Evolutionary conservation across 2,888 invertebrate genomes (phyloP).

Genomic region (Meganola albula): DNA sequence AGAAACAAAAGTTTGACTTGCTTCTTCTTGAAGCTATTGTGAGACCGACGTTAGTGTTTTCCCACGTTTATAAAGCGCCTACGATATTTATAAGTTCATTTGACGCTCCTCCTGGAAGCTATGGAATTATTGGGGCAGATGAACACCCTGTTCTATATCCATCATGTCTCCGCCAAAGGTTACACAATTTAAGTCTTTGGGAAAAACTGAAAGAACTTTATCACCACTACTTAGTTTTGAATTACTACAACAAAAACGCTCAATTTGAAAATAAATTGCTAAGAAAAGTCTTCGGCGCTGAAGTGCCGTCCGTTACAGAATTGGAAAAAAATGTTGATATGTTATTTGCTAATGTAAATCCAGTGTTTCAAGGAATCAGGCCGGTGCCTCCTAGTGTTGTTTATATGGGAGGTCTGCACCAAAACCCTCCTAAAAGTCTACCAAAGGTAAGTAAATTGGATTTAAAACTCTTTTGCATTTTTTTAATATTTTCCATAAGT

Average conservation of each 20-base stretch:
- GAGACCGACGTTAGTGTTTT: slow-evolving; percentile 21
- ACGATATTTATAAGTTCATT: slow-evolving; percentile 41
- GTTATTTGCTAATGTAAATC: slow-evolving; percentile 34
- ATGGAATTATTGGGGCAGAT: slow-evolving; percentile 31
- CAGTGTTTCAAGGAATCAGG: slow-evolving; percentile 33
- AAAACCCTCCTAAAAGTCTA: slow-evolving; percentile 24
- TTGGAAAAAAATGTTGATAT: slow-evolving; percentile 33
- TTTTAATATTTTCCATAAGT: too few species aligned
- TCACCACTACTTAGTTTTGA: slow-evolving; percentile 12
- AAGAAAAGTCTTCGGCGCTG: slow-evolving; percentile 21
- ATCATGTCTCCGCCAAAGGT: slow-evolving; percentile 15
- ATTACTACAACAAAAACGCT: background rate
- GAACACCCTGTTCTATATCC: slow-evolving; percentile 38
- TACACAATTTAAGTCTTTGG: slow-evolving; percentile 31
- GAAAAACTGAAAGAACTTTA: slow-evolving; percentile 32
- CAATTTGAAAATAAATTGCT: slow-evolving; percentile 15
- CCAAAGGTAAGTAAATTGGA: slow-evolving; percentile 26
- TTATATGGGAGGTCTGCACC: slow-evolving; percentile 35
- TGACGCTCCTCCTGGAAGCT: slow-evolving; percentile 22
- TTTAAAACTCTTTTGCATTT: too few species aligned
- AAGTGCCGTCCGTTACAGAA: slow-evolving; percentile 24
- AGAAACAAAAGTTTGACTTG: slow-evolving; percentile 34
- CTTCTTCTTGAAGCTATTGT: slow-evolving; percentile 31
- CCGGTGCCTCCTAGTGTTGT: slow-evolving; percentile 36
- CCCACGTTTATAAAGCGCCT: slow-evolving; percentile 29